Evolutionary conservation across 37 sponge, comb jelly and placozoan genomes (phyloP).

Genomic region (Cliona cf. orientalis): DNA sequence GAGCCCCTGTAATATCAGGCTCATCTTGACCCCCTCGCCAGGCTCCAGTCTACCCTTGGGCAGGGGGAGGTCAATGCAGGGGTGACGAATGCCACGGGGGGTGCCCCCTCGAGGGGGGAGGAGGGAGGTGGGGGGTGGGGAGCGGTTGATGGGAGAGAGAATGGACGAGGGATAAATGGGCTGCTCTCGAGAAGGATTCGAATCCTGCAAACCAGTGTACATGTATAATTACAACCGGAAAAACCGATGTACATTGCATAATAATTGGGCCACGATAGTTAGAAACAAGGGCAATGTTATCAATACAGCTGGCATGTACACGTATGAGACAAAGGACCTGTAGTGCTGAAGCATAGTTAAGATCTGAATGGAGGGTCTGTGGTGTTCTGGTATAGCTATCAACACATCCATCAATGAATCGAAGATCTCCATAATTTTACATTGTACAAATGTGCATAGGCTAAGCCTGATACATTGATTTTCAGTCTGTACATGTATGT

Average conservation of each 20-base stretch:
- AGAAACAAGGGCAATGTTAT: not conserved
- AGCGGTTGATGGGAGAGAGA: slow-evolving; percentile 14
- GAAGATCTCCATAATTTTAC: too few relatives aligned
- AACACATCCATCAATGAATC: too few relatives aligned
- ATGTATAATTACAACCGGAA: not conserved
- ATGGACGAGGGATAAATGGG: slow-evolving; percentile 38
- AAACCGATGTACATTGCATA: too few relatives aligned
- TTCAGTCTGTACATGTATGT: not conserved
- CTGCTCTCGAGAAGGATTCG: not conserved
- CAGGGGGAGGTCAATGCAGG: slow-evolving; percentile 46
- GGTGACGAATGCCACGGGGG: too few relatives aligned
- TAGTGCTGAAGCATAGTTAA: too few relatives aligned
- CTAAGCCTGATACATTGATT: not conserved
- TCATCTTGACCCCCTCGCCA: slow-evolving; percentile 34
- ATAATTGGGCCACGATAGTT: too few relatives aligned
- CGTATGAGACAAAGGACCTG: not conserved
- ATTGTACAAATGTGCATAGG: too few relatives aligned
- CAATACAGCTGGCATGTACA: not conserved
- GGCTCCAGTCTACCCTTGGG: slow-evolving; percentile 48
- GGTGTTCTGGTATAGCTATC: too few relatives aligned
- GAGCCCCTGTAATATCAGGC: slow-evolving; percentile 15
- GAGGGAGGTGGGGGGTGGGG: slow-evolving; percentile 23
- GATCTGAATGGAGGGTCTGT: too few relatives aligned
- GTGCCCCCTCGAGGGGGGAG: not conserved
- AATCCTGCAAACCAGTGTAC: not conserved